phyloP scores from a whole-genome alignment of 2,113 vertebrate species.

The Notothenia rossii region DNA sequence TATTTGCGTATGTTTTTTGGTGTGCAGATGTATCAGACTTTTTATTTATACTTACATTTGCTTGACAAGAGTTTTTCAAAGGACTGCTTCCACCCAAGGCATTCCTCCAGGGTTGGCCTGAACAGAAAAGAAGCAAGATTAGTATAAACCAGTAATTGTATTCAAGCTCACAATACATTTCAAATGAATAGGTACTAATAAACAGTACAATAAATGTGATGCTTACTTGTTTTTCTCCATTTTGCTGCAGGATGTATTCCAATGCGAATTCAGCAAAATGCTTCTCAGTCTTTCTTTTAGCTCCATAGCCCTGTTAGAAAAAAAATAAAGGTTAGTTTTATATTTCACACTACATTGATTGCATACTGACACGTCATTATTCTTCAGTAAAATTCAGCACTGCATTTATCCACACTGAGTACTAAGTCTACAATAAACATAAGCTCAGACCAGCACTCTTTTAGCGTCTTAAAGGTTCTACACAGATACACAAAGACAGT shows the following conservation, averaged over 20 bases:
- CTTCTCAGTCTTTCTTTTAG: conserved; percentile 89
- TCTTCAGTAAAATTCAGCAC: too few species aligned
- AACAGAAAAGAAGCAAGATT: conserved; percentile 46
- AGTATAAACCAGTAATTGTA: conserved; percentile 10
- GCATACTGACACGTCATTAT: too few species aligned
- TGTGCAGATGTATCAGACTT: not conserved
- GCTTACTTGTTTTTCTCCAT: conserved; percentile 80
- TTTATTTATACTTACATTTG: conserved; percentile 88
- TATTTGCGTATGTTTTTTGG: not conserved
- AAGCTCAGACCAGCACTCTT: not conserved
- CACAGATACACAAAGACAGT: conserved; percentile 1
- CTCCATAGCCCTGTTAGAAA: conserved; percentile 88
- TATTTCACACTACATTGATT: conserved; percentile 1
- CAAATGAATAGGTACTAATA: rapidly evolving
- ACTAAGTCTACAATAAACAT: not conserved
- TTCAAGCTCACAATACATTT: not conserved
- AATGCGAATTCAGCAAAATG: conserved; percentile 88
- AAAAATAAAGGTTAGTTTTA: conserved; percentile 27
- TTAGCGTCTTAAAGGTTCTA: conserved; percentile 11
- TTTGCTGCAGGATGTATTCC: conserved; percentile 75
- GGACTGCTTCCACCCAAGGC: conserved; percentile 90
- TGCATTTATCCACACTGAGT: not conserved
- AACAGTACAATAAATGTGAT: not conserved
- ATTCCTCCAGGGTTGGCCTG: conserved; percentile 89
- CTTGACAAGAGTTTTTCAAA: conserved; percentile 92